phyloP scores from a whole-genome alignment of 2,113 vertebrate species.

The Malurus elegans region DNA sequence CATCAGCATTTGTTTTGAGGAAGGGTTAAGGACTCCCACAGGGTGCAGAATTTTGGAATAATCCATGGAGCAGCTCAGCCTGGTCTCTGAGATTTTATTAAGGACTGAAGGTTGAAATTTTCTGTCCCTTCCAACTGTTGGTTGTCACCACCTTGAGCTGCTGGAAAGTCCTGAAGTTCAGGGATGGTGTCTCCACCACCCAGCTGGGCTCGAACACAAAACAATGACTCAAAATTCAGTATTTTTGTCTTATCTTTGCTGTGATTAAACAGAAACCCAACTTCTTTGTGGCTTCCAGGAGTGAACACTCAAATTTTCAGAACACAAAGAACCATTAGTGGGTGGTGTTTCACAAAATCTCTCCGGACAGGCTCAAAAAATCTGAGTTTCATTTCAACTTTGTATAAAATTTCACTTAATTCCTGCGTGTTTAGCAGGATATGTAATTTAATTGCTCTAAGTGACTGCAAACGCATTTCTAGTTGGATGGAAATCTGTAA shows the following conservation, averaged over 20 bases:
- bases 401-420: conserved; percentile 28
- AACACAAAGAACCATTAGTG: not conserved
- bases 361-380: not conserved
- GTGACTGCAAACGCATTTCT: conserved; percentile 33
- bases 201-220: fast-evolving
- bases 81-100: not conserved
- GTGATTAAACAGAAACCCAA: not conserved
- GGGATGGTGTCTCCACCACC: not conserved
- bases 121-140: not conserved
- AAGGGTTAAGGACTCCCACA: not conserved
- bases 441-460: conserved; percentile 33
- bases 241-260: not conserved
- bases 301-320: not conserved
- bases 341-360: not conserved
- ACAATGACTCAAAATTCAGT: not conserved
- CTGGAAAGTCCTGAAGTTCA: not conserved
- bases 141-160: not conserved
- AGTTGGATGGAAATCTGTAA: conserved; percentile 4
- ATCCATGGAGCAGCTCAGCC: not conserved
- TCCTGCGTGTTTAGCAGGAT: conserved; percentile 24
- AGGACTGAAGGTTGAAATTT: not conserved
- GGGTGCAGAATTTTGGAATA: not conserved
- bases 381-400: not conserved
- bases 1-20: not conserved
- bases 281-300: not conserved